Evolutionary conservation across 2,113 vertebrate species (phyloP), one percentile per base, ranked within the genome.

Genomic region (Sander vitreus): DNA sequence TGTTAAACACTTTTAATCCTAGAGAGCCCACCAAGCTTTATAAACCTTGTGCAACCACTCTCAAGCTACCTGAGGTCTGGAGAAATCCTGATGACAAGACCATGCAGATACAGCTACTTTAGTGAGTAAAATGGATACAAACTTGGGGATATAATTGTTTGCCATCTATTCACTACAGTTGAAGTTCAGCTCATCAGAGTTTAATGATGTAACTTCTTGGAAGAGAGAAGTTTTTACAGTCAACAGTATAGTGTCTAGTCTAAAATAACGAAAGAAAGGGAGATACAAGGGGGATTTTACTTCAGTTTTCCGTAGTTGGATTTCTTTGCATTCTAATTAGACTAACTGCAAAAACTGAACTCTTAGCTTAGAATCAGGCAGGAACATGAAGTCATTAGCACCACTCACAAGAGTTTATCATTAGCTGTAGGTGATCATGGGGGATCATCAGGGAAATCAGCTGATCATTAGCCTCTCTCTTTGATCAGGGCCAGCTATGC

Each of bases 161-260:
- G 39, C 59, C 39, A 27, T 19, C 18, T 66, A 67, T 60, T 47
- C 23, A 81, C 62, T 48, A 21, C 58, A 71, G 62, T 50, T 78
- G 48, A 71, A 74, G 23, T 13, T 78, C 36, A 84, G 3, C 57
- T 59, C 21, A 14, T 78, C 75, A 62, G 39, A 62, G 64, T 82
- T 70, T 62, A 71, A 57, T 47, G 64, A n/a, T 25, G 55, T 57
- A 75, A 36, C 51, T 72, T 81, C 81, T 73, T 43, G 2, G 10
- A 78, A 50, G 23, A 66, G 45, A 58, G 39, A 74, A 57, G 55
- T 54, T 77, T 59, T 58, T 15, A 9, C 10, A 39, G 9, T 21
- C 21, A 18, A 53, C 18, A 33, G 27, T 69, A 30, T 11, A 48
- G 10, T 1, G 1, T 5, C 18, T 36, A 21, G 60, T 39, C 14